A percentile compares a stretch with the other conserved stretches of the same genome.
Evolutionary conservation across 2,797 vertebrate genomes (phyloP).

Genomic region (Chaunax sp.): DNA sequence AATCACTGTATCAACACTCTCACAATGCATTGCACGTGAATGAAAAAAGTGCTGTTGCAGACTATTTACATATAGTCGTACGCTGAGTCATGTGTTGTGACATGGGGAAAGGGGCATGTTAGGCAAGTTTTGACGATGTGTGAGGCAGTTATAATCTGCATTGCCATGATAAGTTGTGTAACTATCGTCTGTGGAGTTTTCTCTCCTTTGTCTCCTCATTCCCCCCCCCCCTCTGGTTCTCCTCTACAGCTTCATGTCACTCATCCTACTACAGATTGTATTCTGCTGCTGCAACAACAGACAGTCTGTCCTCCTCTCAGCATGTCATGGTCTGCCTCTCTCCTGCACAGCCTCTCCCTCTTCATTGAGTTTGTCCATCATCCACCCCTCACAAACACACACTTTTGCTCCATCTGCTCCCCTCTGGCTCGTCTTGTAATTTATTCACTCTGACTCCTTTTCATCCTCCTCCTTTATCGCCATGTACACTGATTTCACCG

Average conservation of each 20-base stretch:
- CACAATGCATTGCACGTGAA: too few species aligned
- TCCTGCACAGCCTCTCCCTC: neutral
- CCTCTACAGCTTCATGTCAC: slow-evolving; percentile 7
- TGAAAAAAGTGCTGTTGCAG: too few species aligned
- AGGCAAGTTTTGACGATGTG: too few species aligned
- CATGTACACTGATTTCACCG: slow-evolving; percentile 25
- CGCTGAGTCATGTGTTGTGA: too few species aligned
- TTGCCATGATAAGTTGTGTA: too few species aligned
- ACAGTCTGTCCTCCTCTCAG: neutral
- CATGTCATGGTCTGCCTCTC: neutral
- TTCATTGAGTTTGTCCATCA: slow-evolving; percentile 13
- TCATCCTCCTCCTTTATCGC: slow-evolving; percentile 43
- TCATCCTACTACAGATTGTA: slow-evolving; percentile 6
- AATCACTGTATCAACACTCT: too few species aligned
- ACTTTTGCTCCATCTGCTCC: slow-evolving; percentile 26
- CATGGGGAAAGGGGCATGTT: too few species aligned
- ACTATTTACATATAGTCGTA: too few species aligned
- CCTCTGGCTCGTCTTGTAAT: slow-evolving; percentile 54
- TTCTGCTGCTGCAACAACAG: slow-evolving; percentile 2
- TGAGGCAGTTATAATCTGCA: too few species aligned
- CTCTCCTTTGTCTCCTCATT: too few species aligned
- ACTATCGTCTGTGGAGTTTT: too few species aligned
- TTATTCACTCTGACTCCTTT: slow-evolving; percentile 54
- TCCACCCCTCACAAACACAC: slow-evolving; percentile 32
- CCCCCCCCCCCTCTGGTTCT: neutral